phyloP scores from a whole-genome alignment of 2,113 vertebrate species.

The Eolophus roseicapilla region DNA sequence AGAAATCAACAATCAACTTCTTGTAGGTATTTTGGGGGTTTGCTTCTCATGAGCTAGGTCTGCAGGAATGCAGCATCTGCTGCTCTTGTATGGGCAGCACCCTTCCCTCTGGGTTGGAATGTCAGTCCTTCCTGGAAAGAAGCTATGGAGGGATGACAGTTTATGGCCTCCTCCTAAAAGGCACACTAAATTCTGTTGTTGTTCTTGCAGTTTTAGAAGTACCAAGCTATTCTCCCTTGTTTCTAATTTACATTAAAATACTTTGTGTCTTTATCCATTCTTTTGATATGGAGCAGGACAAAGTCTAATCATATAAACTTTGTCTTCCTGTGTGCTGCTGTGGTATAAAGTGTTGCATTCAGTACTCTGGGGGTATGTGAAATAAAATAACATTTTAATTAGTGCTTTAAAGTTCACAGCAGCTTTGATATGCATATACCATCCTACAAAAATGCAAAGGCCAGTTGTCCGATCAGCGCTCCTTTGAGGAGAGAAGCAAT shows the following conservation, averaged over 20 bases:
- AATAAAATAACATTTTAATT: background rate
- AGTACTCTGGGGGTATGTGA: background rate
- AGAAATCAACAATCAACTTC: background rate
- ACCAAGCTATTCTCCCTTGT: background rate
- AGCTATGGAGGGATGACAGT: background rate
- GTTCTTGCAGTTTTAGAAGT: background rate
- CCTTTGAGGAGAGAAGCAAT: background rate
- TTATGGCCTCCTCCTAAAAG: background rate
- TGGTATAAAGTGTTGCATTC: background rate
- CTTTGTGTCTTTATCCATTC: background rate
- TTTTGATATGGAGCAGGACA: background rate
- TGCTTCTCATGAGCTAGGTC: constrained; percentile 7
- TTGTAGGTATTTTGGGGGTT: background rate
- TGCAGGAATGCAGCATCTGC: constrained; percentile 40
- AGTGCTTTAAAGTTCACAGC: background rate
- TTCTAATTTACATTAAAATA: background rate
- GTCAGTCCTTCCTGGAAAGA: background rate
- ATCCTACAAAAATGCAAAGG: background rate
- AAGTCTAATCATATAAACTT: background rate
- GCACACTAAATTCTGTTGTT: background rate
- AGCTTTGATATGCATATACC: background rate
- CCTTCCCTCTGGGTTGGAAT: constrained; percentile 2
- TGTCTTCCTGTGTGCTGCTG: background rate
- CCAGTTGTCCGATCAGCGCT: rapidly evolving
- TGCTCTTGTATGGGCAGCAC: background rate